Conservation (phyloP, 2,888 invertebrate species). For the Arrhopalites spinosus region DNA sequence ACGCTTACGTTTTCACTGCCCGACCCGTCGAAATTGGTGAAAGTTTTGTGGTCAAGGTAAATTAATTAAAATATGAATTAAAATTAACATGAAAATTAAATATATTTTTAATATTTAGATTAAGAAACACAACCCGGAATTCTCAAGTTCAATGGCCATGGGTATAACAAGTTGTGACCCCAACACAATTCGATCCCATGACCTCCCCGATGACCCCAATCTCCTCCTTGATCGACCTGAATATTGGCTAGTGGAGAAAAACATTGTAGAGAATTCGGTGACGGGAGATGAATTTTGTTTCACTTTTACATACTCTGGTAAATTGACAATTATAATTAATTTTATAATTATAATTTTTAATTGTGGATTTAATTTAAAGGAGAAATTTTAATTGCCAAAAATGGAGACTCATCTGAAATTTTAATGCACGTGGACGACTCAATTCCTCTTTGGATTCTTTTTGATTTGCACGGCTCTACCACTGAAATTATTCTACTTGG, state of each 20-base stretch:
- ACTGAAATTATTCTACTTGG: slow-evolving; percentile 68
- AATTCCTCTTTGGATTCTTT: slow-evolving; percentile 90
- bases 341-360: not conserved
- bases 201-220: slow-evolving; percentile 87
- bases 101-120: too few species aligned
- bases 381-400: slow-evolving; percentile 71
- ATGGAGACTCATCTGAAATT: slow-evolving; percentile 76
- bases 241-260: slow-evolving; percentile 89
- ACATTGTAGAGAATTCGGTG: too few species aligned
- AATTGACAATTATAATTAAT: not conserved
- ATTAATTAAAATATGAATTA: slow-evolving; percentile 9
- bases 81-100: too few species aligned
- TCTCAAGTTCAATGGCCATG: slow-evolving; percentile 73
- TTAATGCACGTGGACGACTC: slow-evolving; percentile 96
- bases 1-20: slow-evolving; percentile 93
- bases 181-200: slow-evolving; percentile 66
- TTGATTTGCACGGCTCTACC: slow-evolving; percentile 94
- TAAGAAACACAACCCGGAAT: not conserved
- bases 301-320: not conserved
- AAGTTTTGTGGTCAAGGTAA: slow-evolving; percentile 77
- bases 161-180: slow-evolving; percentile 97
- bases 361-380: slow-evolving; percentile 61
- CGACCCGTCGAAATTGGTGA: slow-evolving; percentile 86
- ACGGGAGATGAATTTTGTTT: slow-evolving; percentile 61
- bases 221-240: slow-evolving; percentile 89